A percentile compares a stretch with the other conserved stretches of the same genome.
Evolutionary conservation across 2,888 invertebrate genomes (phyloP).

Genomic region (Andricus curvator): DNA sequence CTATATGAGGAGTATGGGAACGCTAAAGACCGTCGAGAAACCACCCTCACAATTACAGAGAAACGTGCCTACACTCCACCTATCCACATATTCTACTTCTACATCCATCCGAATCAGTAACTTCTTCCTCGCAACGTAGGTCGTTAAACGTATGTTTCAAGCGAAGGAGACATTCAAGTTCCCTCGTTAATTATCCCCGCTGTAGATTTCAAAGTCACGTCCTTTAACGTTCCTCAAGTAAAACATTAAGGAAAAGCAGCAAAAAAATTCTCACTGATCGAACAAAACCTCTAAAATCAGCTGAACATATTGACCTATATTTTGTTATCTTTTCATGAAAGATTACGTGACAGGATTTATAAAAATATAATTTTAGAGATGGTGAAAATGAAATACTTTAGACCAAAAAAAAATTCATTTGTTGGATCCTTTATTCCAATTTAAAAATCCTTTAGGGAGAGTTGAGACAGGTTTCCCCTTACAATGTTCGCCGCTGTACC

Average conservation of each 20-base stretch:
- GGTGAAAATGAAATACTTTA: too few species aligned
- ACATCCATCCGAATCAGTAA: conserved; percentile 54
- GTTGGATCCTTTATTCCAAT: too few species aligned
- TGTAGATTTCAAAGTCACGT: conserved; percentile 54
- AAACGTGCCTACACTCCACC: conserved; percentile 66
- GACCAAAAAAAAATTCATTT: too few species aligned
- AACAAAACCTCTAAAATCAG: not conserved
- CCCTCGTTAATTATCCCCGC: conserved; percentile 71
- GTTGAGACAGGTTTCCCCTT: too few species aligned
- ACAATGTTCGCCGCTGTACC: too few species aligned
- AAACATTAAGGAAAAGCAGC: conserved; percentile 9
- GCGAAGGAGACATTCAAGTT: conserved; percentile 62
- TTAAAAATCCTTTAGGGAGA: too few species aligned
- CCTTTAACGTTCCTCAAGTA: conserved; percentile 39
- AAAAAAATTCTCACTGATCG: not conserved
- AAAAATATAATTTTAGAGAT: too few species aligned
- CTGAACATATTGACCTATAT: not conserved
- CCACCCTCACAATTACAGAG: conserved; percentile 70
- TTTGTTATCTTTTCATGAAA: not conserved
- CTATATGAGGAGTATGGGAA: conserved; percentile 45
- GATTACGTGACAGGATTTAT: not conserved
- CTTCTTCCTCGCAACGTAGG: conserved; percentile 57
- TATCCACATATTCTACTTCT: conserved; percentile 43
- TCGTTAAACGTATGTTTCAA: conserved; percentile 70
- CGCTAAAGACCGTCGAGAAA: conserved; percentile 64